phyloP scores from a whole-genome alignment of 2,113 vertebrate species.

The Uria aalge region DNA sequence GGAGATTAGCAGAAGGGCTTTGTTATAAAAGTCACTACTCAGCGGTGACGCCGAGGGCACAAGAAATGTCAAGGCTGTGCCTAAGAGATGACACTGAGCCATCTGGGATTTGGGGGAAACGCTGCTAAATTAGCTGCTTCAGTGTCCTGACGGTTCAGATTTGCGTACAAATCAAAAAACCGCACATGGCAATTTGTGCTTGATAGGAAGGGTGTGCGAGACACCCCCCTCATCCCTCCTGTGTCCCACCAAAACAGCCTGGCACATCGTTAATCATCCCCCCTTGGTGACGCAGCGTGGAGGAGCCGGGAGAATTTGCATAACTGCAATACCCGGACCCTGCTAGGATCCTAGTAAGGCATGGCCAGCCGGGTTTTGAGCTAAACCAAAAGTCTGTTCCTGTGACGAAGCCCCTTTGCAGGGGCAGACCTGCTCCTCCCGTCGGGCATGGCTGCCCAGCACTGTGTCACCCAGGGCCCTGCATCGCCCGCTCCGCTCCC shows the following conservation, averaged over 20 bases:
- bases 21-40: background rate
- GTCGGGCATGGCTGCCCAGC: background rate
- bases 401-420: fast-evolving
- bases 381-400: background rate
- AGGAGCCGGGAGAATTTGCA: background rate
- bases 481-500: background rate
- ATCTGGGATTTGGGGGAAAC: background rate
- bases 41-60: background rate
- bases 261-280: fast-evolving
- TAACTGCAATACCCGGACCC: fast-evolving
- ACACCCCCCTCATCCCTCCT: background rate
- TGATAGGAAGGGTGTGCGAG: fast-evolving
- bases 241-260: fast-evolving
- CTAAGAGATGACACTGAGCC: background rate
- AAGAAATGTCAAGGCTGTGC: background rate
- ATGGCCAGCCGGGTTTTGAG: fast-evolving
- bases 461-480: background rate
- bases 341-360: background rate
- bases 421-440: fast-evolving
- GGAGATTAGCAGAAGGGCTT: background rate
- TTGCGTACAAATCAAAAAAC: background rate
- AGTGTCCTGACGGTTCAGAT: fast-evolving
- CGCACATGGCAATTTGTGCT: background rate
- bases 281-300: fast-evolving
- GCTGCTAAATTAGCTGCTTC: background rate